A percentile compares a stretch with the other conserved stretches of the same genome.
phyloP scores from a whole-genome alignment of 2,113 vertebrate genomes.

The Helogale parvula region DNA sequence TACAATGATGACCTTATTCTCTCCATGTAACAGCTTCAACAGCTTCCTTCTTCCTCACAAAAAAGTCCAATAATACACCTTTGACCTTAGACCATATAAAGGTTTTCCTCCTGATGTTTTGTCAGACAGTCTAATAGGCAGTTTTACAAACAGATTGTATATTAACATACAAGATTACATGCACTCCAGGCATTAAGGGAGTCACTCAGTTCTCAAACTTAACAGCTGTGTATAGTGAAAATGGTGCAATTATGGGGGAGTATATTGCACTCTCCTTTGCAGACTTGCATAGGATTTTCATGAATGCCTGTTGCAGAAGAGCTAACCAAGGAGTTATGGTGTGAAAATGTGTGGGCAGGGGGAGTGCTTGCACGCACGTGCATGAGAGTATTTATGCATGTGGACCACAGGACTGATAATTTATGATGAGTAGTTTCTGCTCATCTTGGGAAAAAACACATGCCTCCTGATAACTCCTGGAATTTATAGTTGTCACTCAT shows the following conservation, averaged over 20 bases:
- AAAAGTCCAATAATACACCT: neutral
- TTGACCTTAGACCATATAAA: neutral
- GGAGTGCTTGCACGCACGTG: neutral
- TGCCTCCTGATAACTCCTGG: neutral
- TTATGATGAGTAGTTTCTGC: neutral
- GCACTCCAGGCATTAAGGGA: neutral
- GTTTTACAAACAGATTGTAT: neutral
- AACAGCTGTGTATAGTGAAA: neutral
- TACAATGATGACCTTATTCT: neutral
- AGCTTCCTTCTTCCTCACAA: neutral
- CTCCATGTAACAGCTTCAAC: neutral
- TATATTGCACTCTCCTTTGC: neutral
- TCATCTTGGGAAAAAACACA: neutral
- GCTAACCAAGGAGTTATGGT: neutral
- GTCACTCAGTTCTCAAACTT: neutral
- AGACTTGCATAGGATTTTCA: neutral
- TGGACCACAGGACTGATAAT: neutral
- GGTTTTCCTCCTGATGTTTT: neutral
- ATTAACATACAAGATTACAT: neutral
- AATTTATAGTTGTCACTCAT: neutral
- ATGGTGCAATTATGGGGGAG: neutral
- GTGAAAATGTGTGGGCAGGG: neutral
- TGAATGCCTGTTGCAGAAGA: neutral
- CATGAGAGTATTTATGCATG: neutral
- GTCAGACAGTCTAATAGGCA: neutral